Base-by-base conservation (phyloP, 1,140 invertebrate genomes). In the Drosophila simulans region DNA sequence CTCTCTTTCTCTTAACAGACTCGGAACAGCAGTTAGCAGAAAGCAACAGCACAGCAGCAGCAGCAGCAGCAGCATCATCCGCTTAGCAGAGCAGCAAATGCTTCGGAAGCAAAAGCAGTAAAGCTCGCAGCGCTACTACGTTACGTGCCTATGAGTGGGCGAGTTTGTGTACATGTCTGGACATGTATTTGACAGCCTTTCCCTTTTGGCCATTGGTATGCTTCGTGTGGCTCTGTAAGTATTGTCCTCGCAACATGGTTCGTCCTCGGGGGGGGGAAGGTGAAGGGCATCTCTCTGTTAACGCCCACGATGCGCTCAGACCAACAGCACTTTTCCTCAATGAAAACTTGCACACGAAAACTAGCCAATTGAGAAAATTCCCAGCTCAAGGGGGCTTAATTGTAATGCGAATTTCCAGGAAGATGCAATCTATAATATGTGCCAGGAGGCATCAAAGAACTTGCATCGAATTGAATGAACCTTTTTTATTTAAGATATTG, bases 171-270 rank as follows among this genome's bases (percentile, higher is more conserved):
- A 77, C 69, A 55, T 49, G 69, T 49, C 39, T 68, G 77, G 81
- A 77, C 85, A 84, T 84, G 81, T 84, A 84, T 85, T 85, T 74
- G 77, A 62, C 79, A 85, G 58, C 72, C 66, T 72, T 80, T 80
- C 77, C 77, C 58, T 73, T 77, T 73, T 85, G 81, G 72, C 58
- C 82, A 63, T 81, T 81, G 81, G 81, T 85, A 70, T 84, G 81
- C 77, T 64, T 81, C 49, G 58, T 85, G 51, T 86, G 68, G 73
- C 77, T 84, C 58, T 77, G 81, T 84, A 85, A 84, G 81, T 84
- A 84, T 80, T 55, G 34, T 13, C 3, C 3, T 22, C 3, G 12
- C 13, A 20, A 37, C 10, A 20, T 27, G 34, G 22, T 40, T 31
- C 10, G 17, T 31, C 17, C 3, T 12, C 17, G 17, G 10, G 35